Conservation (phyloP, 2,888 invertebrate species). For the Micoletzkya japonica region DNA sequence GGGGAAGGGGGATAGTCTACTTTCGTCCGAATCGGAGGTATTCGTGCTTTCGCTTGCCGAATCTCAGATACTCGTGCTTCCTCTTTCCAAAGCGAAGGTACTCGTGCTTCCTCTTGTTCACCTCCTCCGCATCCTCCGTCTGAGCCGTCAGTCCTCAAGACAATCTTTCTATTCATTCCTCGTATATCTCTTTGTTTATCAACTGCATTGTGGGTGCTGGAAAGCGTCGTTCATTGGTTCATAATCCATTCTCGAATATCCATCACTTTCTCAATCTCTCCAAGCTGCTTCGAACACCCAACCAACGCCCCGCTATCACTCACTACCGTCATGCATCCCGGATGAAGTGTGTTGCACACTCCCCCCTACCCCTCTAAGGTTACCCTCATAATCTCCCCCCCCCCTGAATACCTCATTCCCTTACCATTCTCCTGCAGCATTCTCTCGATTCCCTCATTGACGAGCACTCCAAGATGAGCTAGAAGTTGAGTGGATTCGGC, state of each 20-base stretch:
- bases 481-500: conserved; percentile 49
- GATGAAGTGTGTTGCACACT: no score
- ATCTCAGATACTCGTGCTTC: conserved; percentile 63
- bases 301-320: no score
- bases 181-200: no score
- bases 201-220: no score
- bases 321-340: no score
- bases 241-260: no score
- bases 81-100: conserved; percentile 60
- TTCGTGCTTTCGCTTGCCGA: conserved; percentile 62
- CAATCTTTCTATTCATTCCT: no score
- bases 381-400: conserved; percentile 6
- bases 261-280: no score
- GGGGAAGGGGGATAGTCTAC: no score
- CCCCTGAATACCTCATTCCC: neutral
- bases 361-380: no score
- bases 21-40: conserved; percentile 48
- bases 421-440: conserved; percentile 55
- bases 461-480: conserved; percentile 58
- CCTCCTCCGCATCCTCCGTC: conserved; percentile 33
- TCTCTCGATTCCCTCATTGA: conserved; percentile 58
- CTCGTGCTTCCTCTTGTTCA: conserved; percentile 60
- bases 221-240: no score
- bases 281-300: no score
- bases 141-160: conserved; percentile 27